These are phyloP conservation scores for Xenus cinereus DNA, from an alignment of 2,113 vertebrate species.

Conservation along the genomic window DNA sequence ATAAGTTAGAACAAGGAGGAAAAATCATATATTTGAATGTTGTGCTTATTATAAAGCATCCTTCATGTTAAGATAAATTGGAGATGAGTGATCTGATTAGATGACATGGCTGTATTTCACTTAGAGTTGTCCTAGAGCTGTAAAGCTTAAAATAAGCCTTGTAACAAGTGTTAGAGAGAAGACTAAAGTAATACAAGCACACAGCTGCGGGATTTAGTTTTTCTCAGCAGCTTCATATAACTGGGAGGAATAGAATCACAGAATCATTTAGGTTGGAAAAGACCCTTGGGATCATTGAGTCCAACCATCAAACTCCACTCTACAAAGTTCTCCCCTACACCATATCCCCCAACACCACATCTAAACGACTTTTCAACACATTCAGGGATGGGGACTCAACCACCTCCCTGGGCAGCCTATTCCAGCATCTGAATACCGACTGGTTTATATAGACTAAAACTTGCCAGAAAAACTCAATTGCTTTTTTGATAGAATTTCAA, in stretches of 20 bases:
- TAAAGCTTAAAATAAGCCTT: not conserved
- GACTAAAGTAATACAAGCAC: not conserved
- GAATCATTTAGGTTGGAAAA: too few relatives aligned
- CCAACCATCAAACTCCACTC: too few relatives aligned
- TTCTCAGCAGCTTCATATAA: not conserved
- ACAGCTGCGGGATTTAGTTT: not conserved
- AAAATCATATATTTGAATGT: not conserved
- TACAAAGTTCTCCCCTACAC: too few relatives aligned
- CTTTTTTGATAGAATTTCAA: not conserved
- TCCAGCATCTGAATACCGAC: not conserved
- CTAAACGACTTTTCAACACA: too few relatives aligned
- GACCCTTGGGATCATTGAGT: too few relatives aligned
- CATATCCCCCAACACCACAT: too few relatives aligned
- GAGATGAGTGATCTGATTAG: not conserved
- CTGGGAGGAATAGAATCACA: not conserved
- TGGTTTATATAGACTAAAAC: not conserved
- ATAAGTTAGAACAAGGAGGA: not conserved
- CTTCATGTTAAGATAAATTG: accelerated
- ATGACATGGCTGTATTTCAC: not conserved
- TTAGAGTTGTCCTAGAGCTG: not conserved
- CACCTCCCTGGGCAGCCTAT: too few relatives aligned
- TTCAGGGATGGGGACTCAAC: too few relatives aligned
- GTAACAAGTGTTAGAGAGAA: not conserved
- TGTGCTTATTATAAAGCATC: not conserved
- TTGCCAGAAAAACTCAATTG: not conserved